Base-by-base conservation (phyloP, 1,140 invertebrate genomes). In the Penaeus indicus region DNA sequence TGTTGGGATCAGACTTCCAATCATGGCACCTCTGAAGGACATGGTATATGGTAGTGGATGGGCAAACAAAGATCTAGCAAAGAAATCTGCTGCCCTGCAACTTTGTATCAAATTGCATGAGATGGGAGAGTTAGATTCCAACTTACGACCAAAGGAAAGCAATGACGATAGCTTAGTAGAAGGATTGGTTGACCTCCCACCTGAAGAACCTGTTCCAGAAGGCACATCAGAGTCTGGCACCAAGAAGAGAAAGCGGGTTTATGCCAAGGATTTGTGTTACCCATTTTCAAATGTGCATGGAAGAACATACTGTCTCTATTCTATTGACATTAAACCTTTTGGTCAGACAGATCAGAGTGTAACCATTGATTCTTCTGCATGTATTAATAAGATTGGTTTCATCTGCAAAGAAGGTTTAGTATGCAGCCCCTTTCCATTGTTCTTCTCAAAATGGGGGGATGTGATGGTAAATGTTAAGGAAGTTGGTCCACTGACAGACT, bases 361-460 rank as follows among this genome's bases (percentile, higher is more conserved):
- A 21, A 54, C 54, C 4, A 54, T 88, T 78, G 82, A 88, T 67
- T 88, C 87, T 11, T 5, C n/a, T 19, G 21, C 32, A 42, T 75
- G 11, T 25, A 64, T 64, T 8, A 47, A n/a, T 27, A 63, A 67
- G 54, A 25, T 88, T 10, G 87, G 87, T n/a, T 77, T 88, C 3
- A 27, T 90, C 19, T 85, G 77, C 79, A 80, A 77, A 25, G 27
- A 67, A 61, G 32, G 69, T 7, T 54, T 89, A 27, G 62, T 60
- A n/a, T 75, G 38, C 61, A 78, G 60, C 72, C 84, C 88, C 47
- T 91, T 91, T 69, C 84, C 89, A 38, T 86, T 91, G 0, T 90
- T 89, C 38, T 88, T 72, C 27, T 80, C 89, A 21, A 91, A 91
- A 62, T 90, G 86, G 83, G 86, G 89, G 27, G 67, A 90, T 79